phyloP scores from a whole-genome alignment of 2,888 invertebrate species.

The Smittia sp. region DNA sequence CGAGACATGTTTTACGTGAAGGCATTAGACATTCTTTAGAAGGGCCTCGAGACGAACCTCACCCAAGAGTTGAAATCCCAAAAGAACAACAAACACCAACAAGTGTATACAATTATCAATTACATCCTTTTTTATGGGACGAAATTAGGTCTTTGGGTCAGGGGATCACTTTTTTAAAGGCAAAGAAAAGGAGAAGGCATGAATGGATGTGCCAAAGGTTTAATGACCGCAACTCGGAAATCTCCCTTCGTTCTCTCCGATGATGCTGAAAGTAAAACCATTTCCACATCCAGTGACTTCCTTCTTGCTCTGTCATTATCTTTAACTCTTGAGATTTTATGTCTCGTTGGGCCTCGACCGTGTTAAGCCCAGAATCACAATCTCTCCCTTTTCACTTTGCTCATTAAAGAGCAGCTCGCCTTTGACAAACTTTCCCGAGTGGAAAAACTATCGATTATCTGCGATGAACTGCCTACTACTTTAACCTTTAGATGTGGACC shows the following conservation, averaged over 20 bases:
- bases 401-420: conserved; percentile 15
- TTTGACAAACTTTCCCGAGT: conserved; percentile 9
- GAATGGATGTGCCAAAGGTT: conserved; percentile 38
- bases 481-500: background rate
- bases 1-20: conserved; percentile 27
- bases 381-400: conserved; percentile 4
- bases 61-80: conserved; percentile 2
- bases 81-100: conserved; percentile 30
- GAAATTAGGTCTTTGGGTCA: conserved; percentile 41
- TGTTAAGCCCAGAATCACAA: background rate
- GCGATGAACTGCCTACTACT: background rate
- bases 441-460: conserved; percentile 29
- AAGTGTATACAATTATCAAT: conserved; percentile 41
- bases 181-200: conserved; percentile 1
- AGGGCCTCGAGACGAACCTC: background rate
- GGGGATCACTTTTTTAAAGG: conserved; percentile 12
- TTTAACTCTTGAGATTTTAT: conserved; percentile 41
- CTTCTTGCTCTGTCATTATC: conserved; percentile 15
- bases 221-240: conserved; percentile 39
- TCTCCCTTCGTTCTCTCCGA: background rate
- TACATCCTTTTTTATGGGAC: conserved; percentile 38
- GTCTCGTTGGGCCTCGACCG: conserved; percentile 29
- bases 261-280: conserved; percentile 24
- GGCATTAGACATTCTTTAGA: conserved; percentile 9
- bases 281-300: background rate